Conservation (phyloP, 2,113 vertebrate genomes). For the Montifringilla adamsi region DNA sequence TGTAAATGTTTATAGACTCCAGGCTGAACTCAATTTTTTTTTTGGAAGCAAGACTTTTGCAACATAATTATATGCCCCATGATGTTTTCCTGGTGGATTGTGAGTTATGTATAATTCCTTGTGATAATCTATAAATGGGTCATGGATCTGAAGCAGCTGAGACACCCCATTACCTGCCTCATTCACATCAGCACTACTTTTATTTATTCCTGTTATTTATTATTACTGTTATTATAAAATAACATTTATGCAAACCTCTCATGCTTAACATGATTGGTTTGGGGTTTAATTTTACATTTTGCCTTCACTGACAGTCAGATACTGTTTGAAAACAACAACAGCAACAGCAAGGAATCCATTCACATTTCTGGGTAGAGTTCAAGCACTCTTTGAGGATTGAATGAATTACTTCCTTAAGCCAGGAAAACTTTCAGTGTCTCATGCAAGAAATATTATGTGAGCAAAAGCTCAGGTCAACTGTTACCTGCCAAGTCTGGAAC, state of each 20-base stretch:
- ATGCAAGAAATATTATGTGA: neutral
- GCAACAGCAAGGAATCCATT: neutral
- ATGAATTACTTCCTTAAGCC: constrained; percentile 19
- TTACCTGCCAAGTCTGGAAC: neutral
- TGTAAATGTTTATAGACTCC: constrained; percentile 56
- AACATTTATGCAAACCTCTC: neutral
- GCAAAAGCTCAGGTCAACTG: neutral
- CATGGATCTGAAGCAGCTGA: neutral
- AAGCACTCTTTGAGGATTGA: neutral
- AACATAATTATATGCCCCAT: neutral
- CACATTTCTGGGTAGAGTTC: neutral
- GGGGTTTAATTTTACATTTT: neutral
- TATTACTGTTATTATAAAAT: neutral
- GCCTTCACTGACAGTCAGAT: neutral
- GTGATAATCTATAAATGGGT: neutral
- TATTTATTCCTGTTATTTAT: neutral
- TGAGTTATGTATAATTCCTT: neutral
- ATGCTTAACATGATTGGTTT: neutral
- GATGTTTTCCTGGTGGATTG: neutral
- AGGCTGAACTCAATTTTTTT: neutral
- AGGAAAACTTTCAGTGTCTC: neutral
- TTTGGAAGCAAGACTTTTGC: constrained; percentile 8
- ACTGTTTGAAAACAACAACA: constrained; percentile 9
- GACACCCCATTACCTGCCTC: neutral
- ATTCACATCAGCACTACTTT: neutral